phyloP scores from a whole-genome alignment of 2,113 vertebrate genomes.

The Mastomys natalensis region DNA sequence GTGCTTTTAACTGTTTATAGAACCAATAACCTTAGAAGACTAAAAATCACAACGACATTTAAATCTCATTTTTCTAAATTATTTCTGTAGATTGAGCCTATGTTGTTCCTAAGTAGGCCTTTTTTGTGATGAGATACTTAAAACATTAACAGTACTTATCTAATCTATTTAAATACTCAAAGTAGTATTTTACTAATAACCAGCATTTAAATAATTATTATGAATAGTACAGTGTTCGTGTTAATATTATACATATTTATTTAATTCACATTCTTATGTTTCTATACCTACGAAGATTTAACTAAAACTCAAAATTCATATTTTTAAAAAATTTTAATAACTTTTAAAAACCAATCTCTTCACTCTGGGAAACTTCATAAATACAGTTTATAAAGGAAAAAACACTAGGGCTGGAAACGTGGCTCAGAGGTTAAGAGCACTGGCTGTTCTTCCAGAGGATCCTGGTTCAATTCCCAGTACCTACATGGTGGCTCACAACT shows the following conservation, averaged over 20 bases:
- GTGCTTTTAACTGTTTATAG: slow-evolving; percentile 3
- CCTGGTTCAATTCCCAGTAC: too few species aligned
- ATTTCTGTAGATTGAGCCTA: slow-evolving; percentile 5
- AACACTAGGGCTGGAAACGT: neutral
- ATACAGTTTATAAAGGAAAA: slow-evolving; percentile 12
- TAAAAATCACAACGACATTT: slow-evolving; percentile 41
- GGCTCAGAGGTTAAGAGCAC: too few species aligned
- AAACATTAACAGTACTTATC: neutral
- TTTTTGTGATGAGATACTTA: slow-evolving; percentile 3
- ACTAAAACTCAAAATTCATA: neutral
- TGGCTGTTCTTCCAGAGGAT: too few species aligned
- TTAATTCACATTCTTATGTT: slow-evolving; percentile 40
- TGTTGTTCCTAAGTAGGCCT: neutral
- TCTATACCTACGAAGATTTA: neutral
- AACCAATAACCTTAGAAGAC: neutral
- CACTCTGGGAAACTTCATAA: slow-evolving; percentile 47
- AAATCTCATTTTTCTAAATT: slow-evolving; percentile 53
- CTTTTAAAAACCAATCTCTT: neutral
- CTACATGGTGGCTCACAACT: too few species aligned
- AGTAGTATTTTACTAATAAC: slow-evolving; percentile 29
- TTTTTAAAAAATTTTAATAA: neutral
- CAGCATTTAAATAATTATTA: slow-evolving; percentile 37
- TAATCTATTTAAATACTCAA: slow-evolving; percentile 15
- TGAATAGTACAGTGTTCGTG: neutral
- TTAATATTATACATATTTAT: slow-evolving; percentile 38